Evolutionary conservation across 2,113 vertebrate species (phyloP), one percentile per base, ranked within the genome.

Genomic region (Melanerpes formicivorus): DNA sequence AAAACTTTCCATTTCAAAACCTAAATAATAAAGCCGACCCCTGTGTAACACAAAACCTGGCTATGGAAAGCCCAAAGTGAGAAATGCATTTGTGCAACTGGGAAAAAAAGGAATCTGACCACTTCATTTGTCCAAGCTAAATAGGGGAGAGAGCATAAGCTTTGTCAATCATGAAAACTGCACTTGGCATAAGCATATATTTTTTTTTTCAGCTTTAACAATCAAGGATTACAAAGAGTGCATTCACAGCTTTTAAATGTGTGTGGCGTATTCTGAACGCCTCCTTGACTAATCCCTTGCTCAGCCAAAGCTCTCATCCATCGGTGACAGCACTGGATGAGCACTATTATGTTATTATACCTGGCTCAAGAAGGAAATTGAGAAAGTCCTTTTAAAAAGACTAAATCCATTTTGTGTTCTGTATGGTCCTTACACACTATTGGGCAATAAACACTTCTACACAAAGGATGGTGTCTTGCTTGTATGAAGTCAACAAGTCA

Each of bases 161-260:
- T 62, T 87, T 74, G 84, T 77, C 89, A 94, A 83, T 94, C 58
- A 84, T 63, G 70, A 95, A 95, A 88, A 91, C 18, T 86, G 62
- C 79, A 63, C 66, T 89, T 90, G 76, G 85, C 23, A 3, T 78
- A 85, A 89, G 69, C 4, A 27, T 40, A 40, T 37, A n/a, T 11
- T 46, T 75, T 84, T 66, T 10, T 48, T 83, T 50, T 90, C 48
- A 34, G 40, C 76, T 93, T 87, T 80, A 91, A 90, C 79, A 89
- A 83, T 90, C 62, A 48, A 80, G 65, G 52, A 82, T 78, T 84
- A 94, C 87, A 90, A 95, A 93, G 90, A 95, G 50, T 10, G 34
- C 32, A 93, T 96, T 92, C 87, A 96, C 17, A 58, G 37, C 26
- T 83, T 95, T 81, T 52, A 86, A 93, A 46, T 63, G 79, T 2